Conservation (phyloP, 2,797 vertebrate species). For the Tragopan temminckii region DNA sequence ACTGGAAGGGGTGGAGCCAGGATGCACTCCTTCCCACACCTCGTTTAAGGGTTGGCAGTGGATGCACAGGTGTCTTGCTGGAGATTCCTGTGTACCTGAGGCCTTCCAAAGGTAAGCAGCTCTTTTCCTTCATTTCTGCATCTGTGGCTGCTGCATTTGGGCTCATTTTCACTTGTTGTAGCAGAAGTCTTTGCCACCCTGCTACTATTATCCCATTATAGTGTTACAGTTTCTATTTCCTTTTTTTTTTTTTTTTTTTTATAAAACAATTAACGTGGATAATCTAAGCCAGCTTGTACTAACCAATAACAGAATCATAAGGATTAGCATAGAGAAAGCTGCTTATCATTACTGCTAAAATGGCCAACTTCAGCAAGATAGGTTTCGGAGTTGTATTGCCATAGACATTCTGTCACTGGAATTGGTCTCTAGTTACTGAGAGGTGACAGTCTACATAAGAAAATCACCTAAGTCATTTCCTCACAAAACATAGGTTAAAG, state of each 20-base stretch:
- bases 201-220: no score
- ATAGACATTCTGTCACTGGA: neutral
- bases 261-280: neutral
- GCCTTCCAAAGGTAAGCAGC: no score
- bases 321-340: neutral
- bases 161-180: no score
- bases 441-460: neutral
- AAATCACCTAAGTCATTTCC: neutral
- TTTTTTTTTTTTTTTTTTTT: neutral
- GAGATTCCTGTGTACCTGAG: no score
- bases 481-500: neutral
- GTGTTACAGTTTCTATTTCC: neutral
- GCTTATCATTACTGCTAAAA: neutral
- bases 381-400: neutral
- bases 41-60: no score
- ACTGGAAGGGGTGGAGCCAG: no score
- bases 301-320: neutral
- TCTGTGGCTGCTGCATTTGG: no score
- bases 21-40: no score
- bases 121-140: no score
- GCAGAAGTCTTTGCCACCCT: no score
- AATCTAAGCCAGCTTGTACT: neutral
- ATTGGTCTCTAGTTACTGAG: neutral
- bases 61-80: no score
- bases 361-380: neutral